A percentile compares a stretch with the other conserved stretches of the same genome.
phyloP scores from a whole-genome alignment of 2,888 invertebrate genomes.

The Reticulitermes lucifugus region DNA sequence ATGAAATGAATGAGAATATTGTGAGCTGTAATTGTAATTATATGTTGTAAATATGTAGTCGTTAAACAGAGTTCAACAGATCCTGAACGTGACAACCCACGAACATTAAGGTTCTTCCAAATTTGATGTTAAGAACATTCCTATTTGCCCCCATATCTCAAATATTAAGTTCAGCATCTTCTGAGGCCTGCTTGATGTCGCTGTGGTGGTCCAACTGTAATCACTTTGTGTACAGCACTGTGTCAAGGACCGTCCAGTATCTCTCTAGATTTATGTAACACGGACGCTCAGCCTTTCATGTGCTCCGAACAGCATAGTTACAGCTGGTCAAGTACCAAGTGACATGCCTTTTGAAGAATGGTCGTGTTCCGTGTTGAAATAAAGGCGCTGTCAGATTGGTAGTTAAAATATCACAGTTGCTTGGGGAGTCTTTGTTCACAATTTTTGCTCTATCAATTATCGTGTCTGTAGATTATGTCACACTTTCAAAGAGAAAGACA shows the following conservation, averaged over 20 bases:
- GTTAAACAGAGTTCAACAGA: too few species aligned
- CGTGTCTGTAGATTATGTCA: not conserved
- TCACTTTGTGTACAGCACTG: too few species aligned
- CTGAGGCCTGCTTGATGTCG: too few species aligned
- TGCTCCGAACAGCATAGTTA: not conserved
- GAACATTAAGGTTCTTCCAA: too few species aligned
- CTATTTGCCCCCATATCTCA: too few species aligned
- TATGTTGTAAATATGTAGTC: too few species aligned
- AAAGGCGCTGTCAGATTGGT: not conserved
- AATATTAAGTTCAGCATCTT: too few species aligned
- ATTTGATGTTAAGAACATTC: too few species aligned
- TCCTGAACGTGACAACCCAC: too few species aligned
- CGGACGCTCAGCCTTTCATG: not conserved
- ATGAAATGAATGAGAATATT: not conserved
- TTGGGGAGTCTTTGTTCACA: not conserved
- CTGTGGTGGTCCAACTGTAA: too few species aligned
- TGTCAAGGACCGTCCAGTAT: too few species aligned
- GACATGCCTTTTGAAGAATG: not conserved
- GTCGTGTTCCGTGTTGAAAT: not conserved
- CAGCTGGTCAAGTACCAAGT: not conserved
- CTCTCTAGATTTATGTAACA: not conserved
- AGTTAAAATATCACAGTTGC: conserved; percentile 9
- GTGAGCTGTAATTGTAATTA: too few species aligned
- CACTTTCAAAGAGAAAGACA: not conserved
- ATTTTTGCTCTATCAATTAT: not conserved